Base-by-base conservation (phyloP, 2,888 invertebrate species). In the Papilio protenor region DNA sequence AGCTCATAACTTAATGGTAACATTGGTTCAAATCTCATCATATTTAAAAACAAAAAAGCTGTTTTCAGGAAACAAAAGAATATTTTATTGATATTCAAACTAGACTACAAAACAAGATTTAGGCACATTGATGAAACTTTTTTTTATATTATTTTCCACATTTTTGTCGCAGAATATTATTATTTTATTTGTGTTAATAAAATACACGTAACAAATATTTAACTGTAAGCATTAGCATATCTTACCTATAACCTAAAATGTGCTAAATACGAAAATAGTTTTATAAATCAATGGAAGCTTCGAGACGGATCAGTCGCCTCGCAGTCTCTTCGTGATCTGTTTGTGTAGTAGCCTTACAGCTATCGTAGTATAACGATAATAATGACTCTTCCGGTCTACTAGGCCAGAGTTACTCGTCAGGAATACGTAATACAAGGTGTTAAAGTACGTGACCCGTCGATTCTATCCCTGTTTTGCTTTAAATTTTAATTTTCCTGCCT, bases 271-370 rank as follows among this genome's bases (percentile, higher is more conserved):
- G 90, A 92, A 92, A 94, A 93, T 94, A 94, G 90, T 89, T 82
- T 84, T 87, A 85, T 91, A 92, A 94, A 94, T 94, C 93, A 93
- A 94, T 94, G 90, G 88, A 86, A 86, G 83, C 83, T 88, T 83
- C 86, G 86, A 86, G 87, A 85, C 86, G 86, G 86, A 85, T 85
- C 84, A 85, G 87, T 86, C 85, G 82, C 82, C 84, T 85, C 88
- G 89, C 91, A 92, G 92, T 92, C 88, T 88, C 85, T 85, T 84
- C 85, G 86, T 85, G 89, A 85, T 83, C 86, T 85, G 88, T 84
- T 87, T 79, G 82, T 85, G 88, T 85, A 86, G 85, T 90, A 92
- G 86, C 88, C 78, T 77, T 70, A 47, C 12, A 70, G 23, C 71
- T 76, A 47, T 76, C 66, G 57, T 74, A 74, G 73, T 71, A 80